These are phyloP conservation scores for Xylocampa areola DNA, from an alignment of 2,888 invertebrate genomes.

Conservation along the genomic window DNA sequence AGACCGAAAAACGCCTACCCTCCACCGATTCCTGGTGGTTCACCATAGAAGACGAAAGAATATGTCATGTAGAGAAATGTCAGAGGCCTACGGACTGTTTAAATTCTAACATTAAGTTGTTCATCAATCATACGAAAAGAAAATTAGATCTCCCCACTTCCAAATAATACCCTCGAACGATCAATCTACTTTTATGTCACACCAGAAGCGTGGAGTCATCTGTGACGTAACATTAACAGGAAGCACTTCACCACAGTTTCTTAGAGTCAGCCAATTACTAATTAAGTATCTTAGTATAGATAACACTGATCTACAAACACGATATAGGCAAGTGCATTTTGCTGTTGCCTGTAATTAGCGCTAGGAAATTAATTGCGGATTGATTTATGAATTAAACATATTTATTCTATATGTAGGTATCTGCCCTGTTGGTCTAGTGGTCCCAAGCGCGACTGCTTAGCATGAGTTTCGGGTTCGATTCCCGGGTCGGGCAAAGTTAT, in stretches of 20 bases:
- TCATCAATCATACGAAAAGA: too few species aligned
- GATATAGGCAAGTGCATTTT: constrained; percentile 61
- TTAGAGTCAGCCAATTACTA: constrained; percentile 51
- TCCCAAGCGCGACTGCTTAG: too few species aligned
- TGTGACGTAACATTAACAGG: constrained; percentile 39
- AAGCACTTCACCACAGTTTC: constrained; percentile 40
- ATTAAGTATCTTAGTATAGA: constrained; percentile 51
- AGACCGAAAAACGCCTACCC: too few species aligned
- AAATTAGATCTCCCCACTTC: not conserved
- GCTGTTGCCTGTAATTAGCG: constrained; percentile 56
- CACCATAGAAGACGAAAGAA: too few species aligned
- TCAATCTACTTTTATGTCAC: constrained; percentile 8
- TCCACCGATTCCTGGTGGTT: too few species aligned
- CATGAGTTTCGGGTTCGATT: too few species aligned
- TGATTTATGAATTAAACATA: constrained; percentile 54
- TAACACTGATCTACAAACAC: constrained; percentile 51
- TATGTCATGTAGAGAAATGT: too few species aligned
- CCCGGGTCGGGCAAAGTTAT: too few species aligned
- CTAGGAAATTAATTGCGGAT: constrained; percentile 53
- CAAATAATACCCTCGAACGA: not conserved
- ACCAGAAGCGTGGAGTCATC: not conserved
- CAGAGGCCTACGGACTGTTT: too few species aligned
- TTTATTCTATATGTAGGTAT: constrained; percentile 21
- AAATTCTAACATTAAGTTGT: too few species aligned
- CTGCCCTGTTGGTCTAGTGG: not conserved